Evolutionary conservation across 2,888 invertebrate genomes (phyloP), one percentile per base, ranked within the genome.

Genomic region (Galeopsomyia nigrocyanea): DNA sequence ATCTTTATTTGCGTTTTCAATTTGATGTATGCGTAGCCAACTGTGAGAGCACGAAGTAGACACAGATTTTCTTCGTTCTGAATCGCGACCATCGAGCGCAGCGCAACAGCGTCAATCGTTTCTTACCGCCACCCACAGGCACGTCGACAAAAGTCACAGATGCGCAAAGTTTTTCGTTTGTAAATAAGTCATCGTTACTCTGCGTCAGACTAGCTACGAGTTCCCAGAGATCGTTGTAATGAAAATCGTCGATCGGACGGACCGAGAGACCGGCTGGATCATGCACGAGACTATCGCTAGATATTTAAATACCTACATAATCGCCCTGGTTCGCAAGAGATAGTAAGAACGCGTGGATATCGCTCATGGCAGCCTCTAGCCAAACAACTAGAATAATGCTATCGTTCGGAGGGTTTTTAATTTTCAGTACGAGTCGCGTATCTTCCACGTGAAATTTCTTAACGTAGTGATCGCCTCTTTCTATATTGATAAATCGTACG

Each of bases 181-280:
- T 22, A 14, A 14, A 1, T 13, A 56, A 56, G 16, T 56, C 14
- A 10, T 19, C n/a, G n/a, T n/a, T n/a, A n/a, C n/a, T n/a, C n/a
- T n/a, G n/a, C n/a, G n/a, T n/a, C n/a, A n/a, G n/a, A 13, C 7
- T 56, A 22, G 14, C 10, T 60, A 9, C 39, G 17, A 60, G 39
- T 13, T 39, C 60, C 9, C 60, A 39, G 3, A 60, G n/a, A 39
- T 47, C 60, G 19, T 60, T 21, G 10, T n/a, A n/a, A n/a, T 6
- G 3, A 60, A 60, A 60, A 39, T 60, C 16, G n/a, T 60, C 17
- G 21, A 60, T 17, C 3, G 60, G 60, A 3, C 60, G n/a, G 6
- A 31, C 10, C 7, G 46, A 39, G 31, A 60, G 19, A 39, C 60
- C 60, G 17, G 19, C 46, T 13, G 46, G n/a, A 39, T 17, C 60